Conservation (phyloP, 2,113 vertebrate genomes). For the Anhinga rufa region DNA sequence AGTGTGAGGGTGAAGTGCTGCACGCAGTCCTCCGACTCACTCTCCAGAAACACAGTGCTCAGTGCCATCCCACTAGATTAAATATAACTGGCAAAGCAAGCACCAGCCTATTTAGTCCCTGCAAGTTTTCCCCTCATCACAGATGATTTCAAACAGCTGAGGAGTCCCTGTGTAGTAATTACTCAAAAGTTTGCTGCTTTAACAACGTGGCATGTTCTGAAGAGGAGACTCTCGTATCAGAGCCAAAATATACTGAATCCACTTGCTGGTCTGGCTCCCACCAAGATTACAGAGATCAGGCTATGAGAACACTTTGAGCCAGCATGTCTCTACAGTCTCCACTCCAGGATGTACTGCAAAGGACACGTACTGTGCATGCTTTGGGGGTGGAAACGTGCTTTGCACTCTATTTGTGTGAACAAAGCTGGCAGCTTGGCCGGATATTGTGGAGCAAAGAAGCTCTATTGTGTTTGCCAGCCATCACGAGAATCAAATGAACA, state of each 20-base stretch:
- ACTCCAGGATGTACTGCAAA: conserved; percentile 61
- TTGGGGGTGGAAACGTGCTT: conserved; percentile 62
- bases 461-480: conserved; percentile 63
- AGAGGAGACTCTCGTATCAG: conserved; percentile 3
- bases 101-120: background rate
- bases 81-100: background rate
- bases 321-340: conserved; percentile 61
- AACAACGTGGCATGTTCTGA: conserved; percentile 56
- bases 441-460: conserved; percentile 61
- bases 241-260: conserved; percentile 62
- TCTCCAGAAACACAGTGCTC: background rate
- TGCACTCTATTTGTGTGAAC: conserved; percentile 66
- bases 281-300: conserved; percentile 60
- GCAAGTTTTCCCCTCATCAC: background rate
- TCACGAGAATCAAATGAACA: conserved; percentile 56
- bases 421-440: conserved; percentile 66
- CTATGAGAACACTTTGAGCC: conserved; percentile 62
- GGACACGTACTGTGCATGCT: conserved; percentile 69
- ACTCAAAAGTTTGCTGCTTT: conserved; percentile 18
- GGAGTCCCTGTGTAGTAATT: background rate
- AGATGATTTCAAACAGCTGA: background rate
- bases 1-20: background rate
- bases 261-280: conserved; percentile 66
- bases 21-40: background rate
- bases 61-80: background rate